Evolutionary conservation across 2,888 invertebrate species (phyloP).

Genomic region (Amaurobius ferox): DNA sequence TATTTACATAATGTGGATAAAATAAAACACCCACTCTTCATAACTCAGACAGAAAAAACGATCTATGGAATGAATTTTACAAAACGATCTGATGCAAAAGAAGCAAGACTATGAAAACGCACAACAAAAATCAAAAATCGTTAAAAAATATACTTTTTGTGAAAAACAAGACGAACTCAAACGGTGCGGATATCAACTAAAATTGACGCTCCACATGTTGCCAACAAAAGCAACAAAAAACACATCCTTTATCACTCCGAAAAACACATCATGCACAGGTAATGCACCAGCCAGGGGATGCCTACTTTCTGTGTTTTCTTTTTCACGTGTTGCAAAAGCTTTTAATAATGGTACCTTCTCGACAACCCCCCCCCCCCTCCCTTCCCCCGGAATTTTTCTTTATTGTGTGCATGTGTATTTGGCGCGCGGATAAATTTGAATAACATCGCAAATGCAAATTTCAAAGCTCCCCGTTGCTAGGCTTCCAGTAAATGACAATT

Average conservation of each 20-base stretch:
- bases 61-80: neutral
- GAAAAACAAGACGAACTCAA: neutral
- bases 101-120: neutral
- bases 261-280: conserved; percentile 47
- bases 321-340: conserved; percentile 69
- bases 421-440: conserved; percentile 65
- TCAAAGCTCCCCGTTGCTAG: conserved; percentile 66
- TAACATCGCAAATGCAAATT: conserved; percentile 72
- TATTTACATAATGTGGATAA: no score
- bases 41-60: no score
- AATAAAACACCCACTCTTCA: no score
- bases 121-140: neutral
- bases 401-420: conserved; percentile 20
- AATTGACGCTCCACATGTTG: conserved; percentile 12
- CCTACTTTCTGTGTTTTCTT: conserved; percentile 4
- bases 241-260: conserved; percentile 18
- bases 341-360: conserved; percentile 69
- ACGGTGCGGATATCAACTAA: conserved; percentile 11
- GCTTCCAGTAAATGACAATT: conserved; percentile 69
- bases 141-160: neutral
- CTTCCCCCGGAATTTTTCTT: conserved; percentile 14
- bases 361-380: conserved; percentile 8
- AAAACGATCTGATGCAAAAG: neutral
- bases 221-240: neutral
- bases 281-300: conserved; percentile 26